Percentiles rank a stretch among this genome's conserved stretches.
Conservation (phyloP, 2,888 invertebrate species). For the Tolmerus cingulatus region DNA sequence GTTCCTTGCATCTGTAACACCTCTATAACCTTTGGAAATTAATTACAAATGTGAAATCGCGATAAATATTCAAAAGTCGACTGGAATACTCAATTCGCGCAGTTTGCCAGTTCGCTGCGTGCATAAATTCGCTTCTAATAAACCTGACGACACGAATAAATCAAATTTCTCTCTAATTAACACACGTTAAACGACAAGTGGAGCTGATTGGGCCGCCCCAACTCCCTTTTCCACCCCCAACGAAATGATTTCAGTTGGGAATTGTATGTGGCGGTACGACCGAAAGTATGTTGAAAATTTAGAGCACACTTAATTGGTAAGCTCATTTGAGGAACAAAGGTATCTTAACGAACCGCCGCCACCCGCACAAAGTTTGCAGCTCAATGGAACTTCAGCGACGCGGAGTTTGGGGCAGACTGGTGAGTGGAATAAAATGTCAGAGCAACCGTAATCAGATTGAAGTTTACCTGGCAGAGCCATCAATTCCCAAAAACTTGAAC, state of each 20-base stretch:
- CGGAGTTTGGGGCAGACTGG: not conserved
- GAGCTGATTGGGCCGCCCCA: not conserved
- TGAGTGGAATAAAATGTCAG: not conserved
- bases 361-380: not conserved
- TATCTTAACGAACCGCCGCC: constrained; percentile 21
- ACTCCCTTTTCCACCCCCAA: not conserved
- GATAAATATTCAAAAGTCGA: not conserved
- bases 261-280: not conserved
- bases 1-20: not conserved
- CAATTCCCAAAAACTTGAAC: not conserved
- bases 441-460: not conserved
- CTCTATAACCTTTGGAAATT: not conserved
- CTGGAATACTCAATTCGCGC: not conserved
- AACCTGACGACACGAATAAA: not conserved
- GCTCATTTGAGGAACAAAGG: constrained; percentile 27
- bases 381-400: not conserved
- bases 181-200: constrained; percentile 13
- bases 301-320: constrained; percentile 16
- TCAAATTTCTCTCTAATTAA: constrained; percentile 6
- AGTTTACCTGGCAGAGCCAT: not conserved
- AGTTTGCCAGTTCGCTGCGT: not conserved
- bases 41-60: not conserved
- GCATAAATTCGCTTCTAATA: not conserved
- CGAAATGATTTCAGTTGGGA: not conserved
- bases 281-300: constrained; percentile 16